phyloP scores from a whole-genome alignment of 2,888 invertebrate genomes.

The Hipparchia sbordonii region DNA sequence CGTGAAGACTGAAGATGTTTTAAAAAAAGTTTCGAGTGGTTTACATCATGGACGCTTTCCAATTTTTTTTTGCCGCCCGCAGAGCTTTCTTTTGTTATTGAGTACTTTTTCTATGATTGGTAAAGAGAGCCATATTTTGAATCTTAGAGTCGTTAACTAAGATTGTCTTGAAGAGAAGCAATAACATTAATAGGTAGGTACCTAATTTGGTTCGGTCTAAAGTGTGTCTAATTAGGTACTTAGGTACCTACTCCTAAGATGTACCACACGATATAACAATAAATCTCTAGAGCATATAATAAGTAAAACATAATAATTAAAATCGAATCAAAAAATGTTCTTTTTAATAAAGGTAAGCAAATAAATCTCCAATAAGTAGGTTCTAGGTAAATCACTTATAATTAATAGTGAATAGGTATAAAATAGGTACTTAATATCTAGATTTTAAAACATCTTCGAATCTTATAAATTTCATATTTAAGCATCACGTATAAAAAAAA shows the following conservation, averaged over 20 bases:
- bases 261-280: too few species aligned
- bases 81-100: neutral
- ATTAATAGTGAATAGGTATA: too few species aligned
- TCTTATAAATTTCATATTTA: too few species aligned
- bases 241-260: neutral
- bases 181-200: neutral
- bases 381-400: too few species aligned
- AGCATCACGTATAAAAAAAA: conserved; percentile 36
- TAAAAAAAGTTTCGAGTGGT: conserved; percentile 26
- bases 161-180: neutral
- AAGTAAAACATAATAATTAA: too few species aligned
- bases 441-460: too few species aligned
- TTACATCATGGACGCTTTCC: conserved; percentile 20
- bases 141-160: neutral
- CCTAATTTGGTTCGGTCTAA: too few species aligned
- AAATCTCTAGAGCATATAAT: too few species aligned
- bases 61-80: conserved; percentile 10
- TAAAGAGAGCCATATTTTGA: neutral
- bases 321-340: too few species aligned
- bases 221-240: neutral
- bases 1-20: conserved; percentile 27
- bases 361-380: too few species aligned
- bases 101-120: neutral
- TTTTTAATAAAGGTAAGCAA: too few species aligned
- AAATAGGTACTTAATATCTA: too few species aligned